These are phyloP conservation scores for Magallana gigas DNA, from an alignment of 1,140 invertebrate genomes.

Conservation along the genomic window DNA sequence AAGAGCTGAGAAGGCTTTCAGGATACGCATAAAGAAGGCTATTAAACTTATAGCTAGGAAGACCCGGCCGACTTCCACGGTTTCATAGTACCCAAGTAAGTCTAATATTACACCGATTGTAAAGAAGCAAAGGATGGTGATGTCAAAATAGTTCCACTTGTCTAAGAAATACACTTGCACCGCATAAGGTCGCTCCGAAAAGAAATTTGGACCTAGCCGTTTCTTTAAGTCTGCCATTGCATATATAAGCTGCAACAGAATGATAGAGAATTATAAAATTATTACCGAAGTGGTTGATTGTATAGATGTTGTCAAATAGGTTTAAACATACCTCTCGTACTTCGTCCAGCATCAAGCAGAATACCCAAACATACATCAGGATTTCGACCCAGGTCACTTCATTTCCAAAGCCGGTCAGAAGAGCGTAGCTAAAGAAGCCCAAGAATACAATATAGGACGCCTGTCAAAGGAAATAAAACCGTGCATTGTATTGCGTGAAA, in stretches of 20 bases:
- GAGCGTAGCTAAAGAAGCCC: conserved; percentile 78
- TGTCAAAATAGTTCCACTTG: conserved; percentile 33
- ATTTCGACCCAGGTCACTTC: conserved; percentile 72
- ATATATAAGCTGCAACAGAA: neutral
- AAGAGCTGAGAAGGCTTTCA: conserved; percentile 19
- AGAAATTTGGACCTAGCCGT: neutral
- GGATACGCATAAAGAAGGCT: conserved; percentile 32
- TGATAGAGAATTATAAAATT: neutral
- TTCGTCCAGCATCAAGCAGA: conserved; percentile 79
- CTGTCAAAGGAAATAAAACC: conserved; percentile 53
- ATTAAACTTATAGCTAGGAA: conserved; percentile 1
- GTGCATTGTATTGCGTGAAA: neutral
- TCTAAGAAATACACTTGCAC: conserved; percentile 56
- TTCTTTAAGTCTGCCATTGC: neutral
- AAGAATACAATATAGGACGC: conserved; percentile 79
- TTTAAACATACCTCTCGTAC: conserved; percentile 75
- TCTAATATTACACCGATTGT: neutral
- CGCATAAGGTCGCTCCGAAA: neutral
- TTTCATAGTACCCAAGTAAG: neutral
- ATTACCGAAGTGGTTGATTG: neutral
- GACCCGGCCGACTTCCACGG: neutral
- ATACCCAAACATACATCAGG: conserved; percentile 80
- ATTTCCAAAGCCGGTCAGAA: conserved; percentile 77
- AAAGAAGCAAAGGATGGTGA: conserved; percentile 25
- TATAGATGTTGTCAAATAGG: neutral